Conservation (phyloP, 2,888 invertebrate species). For the Ditula angustiorana region DNA sequence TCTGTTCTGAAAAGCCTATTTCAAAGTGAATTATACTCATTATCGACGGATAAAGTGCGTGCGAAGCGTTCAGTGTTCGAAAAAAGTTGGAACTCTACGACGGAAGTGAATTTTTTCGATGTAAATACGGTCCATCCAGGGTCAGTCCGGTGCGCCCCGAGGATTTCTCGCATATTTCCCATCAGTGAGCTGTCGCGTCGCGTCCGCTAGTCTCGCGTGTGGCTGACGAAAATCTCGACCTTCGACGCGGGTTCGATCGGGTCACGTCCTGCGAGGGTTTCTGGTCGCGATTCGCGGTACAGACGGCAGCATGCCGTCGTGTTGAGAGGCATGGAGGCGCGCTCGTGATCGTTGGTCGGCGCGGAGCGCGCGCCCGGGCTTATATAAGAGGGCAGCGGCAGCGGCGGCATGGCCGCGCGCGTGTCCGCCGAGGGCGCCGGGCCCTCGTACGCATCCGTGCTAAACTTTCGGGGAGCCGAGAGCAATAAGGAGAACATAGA, state of each 20-base stretch:
- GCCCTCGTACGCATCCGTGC: slow-evolving; percentile 90
- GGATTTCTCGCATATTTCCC: slow-evolving; percentile 72
- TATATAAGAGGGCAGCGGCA: slow-evolving; percentile 82
- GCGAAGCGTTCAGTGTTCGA: slow-evolving; percentile 68
- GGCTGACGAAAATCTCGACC: slow-evolving; percentile 64
- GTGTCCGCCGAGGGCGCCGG: slow-evolving; percentile 84
- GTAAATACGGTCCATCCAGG: slow-evolving; percentile 83
- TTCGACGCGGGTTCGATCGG: slow-evolving; percentile 66
- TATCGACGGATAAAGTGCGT: slow-evolving; percentile 68
- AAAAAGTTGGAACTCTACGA: slow-evolving; percentile 72
- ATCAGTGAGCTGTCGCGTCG: slow-evolving; percentile 57
- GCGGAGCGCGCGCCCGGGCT: slow-evolving; percentile 84
- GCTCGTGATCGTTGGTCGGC: slow-evolving; percentile 85
- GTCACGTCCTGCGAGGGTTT: slow-evolving; percentile 65
- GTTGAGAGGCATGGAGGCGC: slow-evolving; percentile 83
- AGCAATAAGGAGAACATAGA: slow-evolving; percentile 88
- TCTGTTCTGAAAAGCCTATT: slow-evolving; percentile 64
- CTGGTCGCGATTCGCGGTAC: slow-evolving; percentile 68
- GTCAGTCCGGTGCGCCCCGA: slow-evolving; percentile 80
- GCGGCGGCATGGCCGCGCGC: slow-evolving; percentile 84
- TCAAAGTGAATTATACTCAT: slow-evolving; percentile 64
- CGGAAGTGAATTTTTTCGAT: slow-evolving; percentile 84
- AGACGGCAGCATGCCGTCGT: slow-evolving; percentile 80
- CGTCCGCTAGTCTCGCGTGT: slow-evolving; percentile 59
- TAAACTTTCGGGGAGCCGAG: slow-evolving; percentile 86